Conservation (phyloP, 2,797 vertebrate genomes). For the Serranus cabrilla region DNA sequence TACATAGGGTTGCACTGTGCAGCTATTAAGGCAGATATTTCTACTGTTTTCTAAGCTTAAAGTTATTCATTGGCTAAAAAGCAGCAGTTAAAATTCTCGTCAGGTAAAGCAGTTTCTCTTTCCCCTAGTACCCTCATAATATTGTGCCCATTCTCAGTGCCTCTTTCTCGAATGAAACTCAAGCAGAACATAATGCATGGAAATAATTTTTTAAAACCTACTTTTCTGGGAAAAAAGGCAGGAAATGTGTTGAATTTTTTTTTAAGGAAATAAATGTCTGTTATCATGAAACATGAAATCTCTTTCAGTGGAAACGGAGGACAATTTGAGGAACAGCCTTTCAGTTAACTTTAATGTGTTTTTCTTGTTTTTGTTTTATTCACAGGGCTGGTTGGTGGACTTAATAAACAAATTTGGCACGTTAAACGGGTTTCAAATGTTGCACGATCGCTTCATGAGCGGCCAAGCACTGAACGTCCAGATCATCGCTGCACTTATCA, state of each 20-base stretch:
- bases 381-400: conserved; percentile 99
- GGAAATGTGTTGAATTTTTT: background rate
- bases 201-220: background rate
- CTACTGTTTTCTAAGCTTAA: background rate
- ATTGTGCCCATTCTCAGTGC: background rate
- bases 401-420: conserved; percentile 99
- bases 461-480: conserved; percentile 99
- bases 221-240: no score
- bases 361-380: conserved; percentile 42
- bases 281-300: no score
- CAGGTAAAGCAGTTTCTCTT: background rate
- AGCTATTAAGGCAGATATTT: conserved; percentile 44
- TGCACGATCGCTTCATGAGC: conserved; percentile 99
- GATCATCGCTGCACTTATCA: conserved; percentile 99
- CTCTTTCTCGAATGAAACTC: background rate
- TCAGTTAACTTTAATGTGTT: background rate
- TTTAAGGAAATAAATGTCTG: background rate
- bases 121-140: background rate
- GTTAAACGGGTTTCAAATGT: conserved; percentile 99
- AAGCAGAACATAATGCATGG: background rate
- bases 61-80: conserved; percentile 7
- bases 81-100: background rate
- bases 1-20: conserved; percentile 47
- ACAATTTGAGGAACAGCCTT: background rate
- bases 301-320: background rate